A percentile compares a stretch with the other conserved stretches of the same genome.
phyloP scores from a whole-genome alignment of 2,888 invertebrate genomes.

The Melieria crassipennis region DNA sequence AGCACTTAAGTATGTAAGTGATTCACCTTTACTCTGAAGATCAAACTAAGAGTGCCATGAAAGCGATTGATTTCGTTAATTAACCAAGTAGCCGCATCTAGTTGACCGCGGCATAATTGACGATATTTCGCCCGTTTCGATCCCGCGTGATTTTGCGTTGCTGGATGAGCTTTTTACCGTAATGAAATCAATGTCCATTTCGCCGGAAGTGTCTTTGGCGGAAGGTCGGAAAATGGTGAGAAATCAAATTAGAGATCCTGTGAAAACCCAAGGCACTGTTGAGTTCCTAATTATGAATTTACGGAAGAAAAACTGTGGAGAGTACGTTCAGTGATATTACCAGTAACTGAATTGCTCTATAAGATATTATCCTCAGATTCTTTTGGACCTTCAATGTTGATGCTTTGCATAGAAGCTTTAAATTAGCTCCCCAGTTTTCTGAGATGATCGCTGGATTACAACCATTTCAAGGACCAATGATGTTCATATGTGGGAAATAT shows the following conservation, averaged over 20 bases:
- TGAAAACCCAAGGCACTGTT: conserved; percentile 70
- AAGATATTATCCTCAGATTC: conserved; percentile 15
- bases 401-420: conserved; percentile 75
- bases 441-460: conserved; percentile 40
- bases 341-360: too few relatives aligned
- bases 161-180: conserved; percentile 74
- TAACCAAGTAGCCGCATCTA: conserved; percentile 67
- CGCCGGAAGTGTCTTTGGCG: conserved; percentile 73
- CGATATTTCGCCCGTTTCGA: conserved; percentile 75
- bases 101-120: conserved; percentile 76
- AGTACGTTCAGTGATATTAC: conserved; percentile 42
- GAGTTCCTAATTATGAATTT: conserved; percentile 90
- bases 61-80: conserved; percentile 2
- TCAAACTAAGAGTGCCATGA: neutral
- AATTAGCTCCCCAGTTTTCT: conserved; percentile 49
- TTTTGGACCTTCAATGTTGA: conserved; percentile 84
- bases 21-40: neutral
- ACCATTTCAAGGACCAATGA: conserved; percentile 72
- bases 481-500: conserved; percentile 86
- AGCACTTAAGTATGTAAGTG: conserved; percentile 75
- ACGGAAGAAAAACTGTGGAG: conserved; percentile 68
- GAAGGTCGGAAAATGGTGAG: conserved; percentile 76
- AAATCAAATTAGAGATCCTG: conserved; percentile 70
- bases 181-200: conserved; percentile 72
- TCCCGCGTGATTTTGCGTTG: conserved; percentile 69